Percentiles rank a stretch among this genome's conserved stretches.
Conservation (phyloP, 2,113 vertebrate species). For the Hyperopisus bebe region DNA sequence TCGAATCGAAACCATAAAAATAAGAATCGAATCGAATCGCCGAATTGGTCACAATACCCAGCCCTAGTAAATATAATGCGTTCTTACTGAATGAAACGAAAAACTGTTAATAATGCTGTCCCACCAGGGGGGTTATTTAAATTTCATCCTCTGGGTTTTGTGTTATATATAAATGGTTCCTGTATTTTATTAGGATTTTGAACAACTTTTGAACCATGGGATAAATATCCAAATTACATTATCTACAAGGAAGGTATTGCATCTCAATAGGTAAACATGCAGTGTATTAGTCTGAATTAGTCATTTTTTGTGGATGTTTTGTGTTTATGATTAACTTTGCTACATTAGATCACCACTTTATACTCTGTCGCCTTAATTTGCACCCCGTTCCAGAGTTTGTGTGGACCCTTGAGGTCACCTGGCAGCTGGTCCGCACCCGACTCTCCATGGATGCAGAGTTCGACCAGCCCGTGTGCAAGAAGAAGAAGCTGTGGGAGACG, state of each 20-base stretch:
- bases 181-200: neutral
- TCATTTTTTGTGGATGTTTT: neutral
- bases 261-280: neutral
- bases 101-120: neutral
- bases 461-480: constrained; percentile 64
- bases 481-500: constrained; percentile 65
- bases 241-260: neutral
- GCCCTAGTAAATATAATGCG: neutral
- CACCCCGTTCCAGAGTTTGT: constrained; percentile 54
- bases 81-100: neutral
- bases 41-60: too few species aligned
- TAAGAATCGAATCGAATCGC: too few species aligned
- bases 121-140: neutral
- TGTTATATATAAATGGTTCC: neutral
- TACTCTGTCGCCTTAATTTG: neutral
- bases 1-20: too few species aligned
- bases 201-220: neutral
- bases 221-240: neutral
- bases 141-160: neutral
- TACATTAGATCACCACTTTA: neutral
- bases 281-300: neutral
- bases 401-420: constrained; percentile 64
- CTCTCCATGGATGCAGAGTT: constrained; percentile 63
- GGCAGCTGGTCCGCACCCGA: constrained; percentile 58
- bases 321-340: neutral